These are phyloP conservation scores for Scomber japonicus DNA, from an alignment of 2,113 vertebrate species.

Conservation along the genomic window DNA sequence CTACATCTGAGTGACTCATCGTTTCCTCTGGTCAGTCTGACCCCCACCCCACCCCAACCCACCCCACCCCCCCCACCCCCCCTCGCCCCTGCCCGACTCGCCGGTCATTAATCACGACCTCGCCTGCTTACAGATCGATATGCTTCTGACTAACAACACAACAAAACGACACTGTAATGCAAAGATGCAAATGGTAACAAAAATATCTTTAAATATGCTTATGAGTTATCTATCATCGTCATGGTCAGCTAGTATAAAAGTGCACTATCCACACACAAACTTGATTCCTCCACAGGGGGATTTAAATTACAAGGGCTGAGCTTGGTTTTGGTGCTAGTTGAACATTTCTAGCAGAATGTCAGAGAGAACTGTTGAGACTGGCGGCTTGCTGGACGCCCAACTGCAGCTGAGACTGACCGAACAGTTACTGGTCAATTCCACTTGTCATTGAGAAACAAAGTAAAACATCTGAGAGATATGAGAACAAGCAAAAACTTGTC, in stretches of 20 bases:
- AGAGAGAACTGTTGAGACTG: conserved; percentile 64
- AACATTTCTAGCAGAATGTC: conserved; percentile 67
- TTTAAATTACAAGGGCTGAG: conserved; percentile 64
- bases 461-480: conserved; percentile 69
- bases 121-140: conserved; percentile 72
- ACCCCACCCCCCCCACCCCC: background rate
- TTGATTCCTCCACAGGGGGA: conserved; percentile 69
- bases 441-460: conserved; percentile 66
- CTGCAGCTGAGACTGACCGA: conserved; percentile 69
- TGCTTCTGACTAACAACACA: conserved; percentile 77
- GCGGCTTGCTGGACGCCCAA: conserved; percentile 55
- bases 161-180: conserved; percentile 79
- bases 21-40: conserved; percentile 58
- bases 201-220: conserved; percentile 83
- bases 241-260: conserved; percentile 83
- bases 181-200: conserved; percentile 84
- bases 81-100: conserved; percentile 5
- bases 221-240: conserved; percentile 69
- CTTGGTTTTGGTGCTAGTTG: conserved; percentile 75
- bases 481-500: conserved; percentile 66
- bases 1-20: conserved; percentile 63
- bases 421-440: conserved; percentile 73
- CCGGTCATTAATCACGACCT: conserved; percentile 59
- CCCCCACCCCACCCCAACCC: background rate
- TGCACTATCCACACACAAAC: conserved; percentile 84